Conservation (phyloP, 2,797 vertebrate species). For the Sebastes vulpes region DNA sequence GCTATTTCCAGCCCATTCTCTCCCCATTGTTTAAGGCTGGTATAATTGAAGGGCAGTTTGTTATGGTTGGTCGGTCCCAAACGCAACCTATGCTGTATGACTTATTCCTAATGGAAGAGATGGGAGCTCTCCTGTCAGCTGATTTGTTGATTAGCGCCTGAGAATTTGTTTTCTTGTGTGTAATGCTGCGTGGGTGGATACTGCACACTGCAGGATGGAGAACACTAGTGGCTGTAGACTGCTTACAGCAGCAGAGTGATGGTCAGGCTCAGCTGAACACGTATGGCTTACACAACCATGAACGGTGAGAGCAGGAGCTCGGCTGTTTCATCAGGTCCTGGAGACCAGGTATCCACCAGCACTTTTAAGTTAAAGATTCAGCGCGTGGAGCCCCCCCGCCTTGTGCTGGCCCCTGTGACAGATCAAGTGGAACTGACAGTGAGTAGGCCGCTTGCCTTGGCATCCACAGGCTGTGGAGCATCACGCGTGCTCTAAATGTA, state of each 20-base stretch:
- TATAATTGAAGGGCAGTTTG: constrained; percentile 70
- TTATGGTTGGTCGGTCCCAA: constrained; percentile 46
- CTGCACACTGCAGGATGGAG: constrained; percentile 23
- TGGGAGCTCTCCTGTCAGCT: constrained; percentile 52
- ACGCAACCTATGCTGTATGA: constrained; percentile 46
- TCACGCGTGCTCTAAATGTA: constrained; percentile 55
- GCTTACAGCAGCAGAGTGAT: constrained; percentile 61
- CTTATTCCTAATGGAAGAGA: constrained; percentile 43
- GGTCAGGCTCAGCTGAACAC: constrained; percentile 65
- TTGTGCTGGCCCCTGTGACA: constrained; percentile 54
- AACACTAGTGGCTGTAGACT: constrained; percentile 16
- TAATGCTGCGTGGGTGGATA: constrained; percentile 49
- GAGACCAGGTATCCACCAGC: constrained; percentile 59
- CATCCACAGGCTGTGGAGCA: constrained; percentile 53
- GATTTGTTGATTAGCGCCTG: constrained; percentile 63
- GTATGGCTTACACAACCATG: constrained; percentile 34
- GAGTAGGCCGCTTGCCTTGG: constrained; percentile 56
- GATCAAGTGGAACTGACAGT: constrained; percentile 79
- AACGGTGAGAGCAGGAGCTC: constrained; percentile 37
- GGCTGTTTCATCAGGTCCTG: constrained; percentile 49
- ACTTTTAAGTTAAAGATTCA: constrained; percentile 67
- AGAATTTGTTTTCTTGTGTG: constrained; percentile 39
- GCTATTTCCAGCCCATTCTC: constrained; percentile 70
- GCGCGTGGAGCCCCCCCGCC: constrained; percentile 26
- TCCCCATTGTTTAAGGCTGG: constrained; percentile 52